Percentiles rank a stretch among this genome's conserved stretches.
These are phyloP conservation scores for Andrena praecox DNA, from an alignment of 2,888 invertebrate genomes.

Conservation along the genomic window DNA sequence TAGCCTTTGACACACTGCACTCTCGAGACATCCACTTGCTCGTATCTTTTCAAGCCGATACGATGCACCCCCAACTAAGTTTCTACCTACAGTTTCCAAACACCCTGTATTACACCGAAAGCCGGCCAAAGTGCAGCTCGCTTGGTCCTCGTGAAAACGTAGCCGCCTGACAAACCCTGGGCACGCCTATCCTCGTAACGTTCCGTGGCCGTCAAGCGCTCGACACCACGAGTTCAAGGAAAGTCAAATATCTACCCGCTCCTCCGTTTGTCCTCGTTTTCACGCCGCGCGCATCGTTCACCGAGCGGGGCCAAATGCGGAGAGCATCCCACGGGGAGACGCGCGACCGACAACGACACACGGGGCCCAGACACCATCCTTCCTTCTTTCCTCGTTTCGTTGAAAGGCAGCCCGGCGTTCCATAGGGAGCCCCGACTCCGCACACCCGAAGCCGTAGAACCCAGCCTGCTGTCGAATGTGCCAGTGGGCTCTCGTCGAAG, in stretches of 20 bases:
- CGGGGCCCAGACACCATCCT: not conserved
- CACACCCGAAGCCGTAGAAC: not conserved
- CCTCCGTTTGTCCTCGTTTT: not conserved
- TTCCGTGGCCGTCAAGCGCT: not conserved
- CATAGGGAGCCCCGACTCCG: not conserved
- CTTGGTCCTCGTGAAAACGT: constrained; percentile 20
- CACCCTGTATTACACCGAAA: constrained; percentile 5
- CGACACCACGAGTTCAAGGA: not conserved
- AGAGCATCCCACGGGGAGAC: not conserved
- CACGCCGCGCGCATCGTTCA: not conserved
- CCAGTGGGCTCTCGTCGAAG: not conserved
- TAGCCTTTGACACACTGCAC: not conserved
- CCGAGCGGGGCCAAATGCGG: not conserved
- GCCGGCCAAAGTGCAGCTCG: not conserved
- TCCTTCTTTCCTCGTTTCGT: not conserved
- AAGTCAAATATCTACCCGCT: not conserved
- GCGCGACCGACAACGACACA: not conserved
- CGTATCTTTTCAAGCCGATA: not conserved
- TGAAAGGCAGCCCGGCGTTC: not conserved
- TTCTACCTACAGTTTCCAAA: not conserved
- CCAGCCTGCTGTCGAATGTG: not conserved
- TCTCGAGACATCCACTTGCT: not conserved
- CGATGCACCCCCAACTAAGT: not conserved
- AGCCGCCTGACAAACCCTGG: not conserved
- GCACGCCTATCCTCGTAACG: not conserved